These are phyloP conservation scores for Parthenolecanium corni DNA, from an alignment of 2,888 invertebrate species.

Conservation along the genomic window DNA sequence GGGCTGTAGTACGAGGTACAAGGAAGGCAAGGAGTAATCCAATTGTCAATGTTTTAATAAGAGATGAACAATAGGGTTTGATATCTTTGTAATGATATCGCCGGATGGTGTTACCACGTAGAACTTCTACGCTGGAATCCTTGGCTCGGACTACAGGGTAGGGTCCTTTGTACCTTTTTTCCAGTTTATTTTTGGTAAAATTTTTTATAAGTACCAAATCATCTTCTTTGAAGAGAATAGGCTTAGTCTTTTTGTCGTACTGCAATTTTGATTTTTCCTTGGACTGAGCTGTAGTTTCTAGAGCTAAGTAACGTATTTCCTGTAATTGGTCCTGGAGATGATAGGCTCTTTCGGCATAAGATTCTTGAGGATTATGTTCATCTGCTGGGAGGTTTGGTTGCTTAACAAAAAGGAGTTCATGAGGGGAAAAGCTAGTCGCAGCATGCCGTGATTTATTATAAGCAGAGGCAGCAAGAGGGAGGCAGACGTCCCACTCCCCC, in stretches of 20 bases:
- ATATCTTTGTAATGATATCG: background rate
- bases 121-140: background rate
- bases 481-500: background rate
- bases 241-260: background rate
- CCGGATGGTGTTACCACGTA: background rate
- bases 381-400: background rate
- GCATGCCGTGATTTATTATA: background rate
- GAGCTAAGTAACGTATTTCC: background rate
- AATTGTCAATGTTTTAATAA: too few relatives aligned
- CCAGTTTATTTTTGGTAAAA: background rate
- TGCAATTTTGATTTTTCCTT: background rate
- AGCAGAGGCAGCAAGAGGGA: background rate
- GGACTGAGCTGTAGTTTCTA: background rate
- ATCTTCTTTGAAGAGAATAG: background rate
- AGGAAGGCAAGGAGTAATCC: too few relatives aligned
- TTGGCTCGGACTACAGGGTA: background rate
- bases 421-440: background rate
- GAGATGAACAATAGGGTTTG: too few relatives aligned
- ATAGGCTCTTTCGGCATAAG: background rate
- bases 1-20: too few relatives aligned
- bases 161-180: background rate
- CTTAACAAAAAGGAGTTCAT: background rate
- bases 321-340: background rate
- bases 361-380: background rate
- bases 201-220: background rate